A percentile compares a stretch with the other conserved stretches of the same genome.
Evolutionary conservation across 2,797 vertebrate species (phyloP).

Genomic region (Eidolon dupreanum): DNA sequence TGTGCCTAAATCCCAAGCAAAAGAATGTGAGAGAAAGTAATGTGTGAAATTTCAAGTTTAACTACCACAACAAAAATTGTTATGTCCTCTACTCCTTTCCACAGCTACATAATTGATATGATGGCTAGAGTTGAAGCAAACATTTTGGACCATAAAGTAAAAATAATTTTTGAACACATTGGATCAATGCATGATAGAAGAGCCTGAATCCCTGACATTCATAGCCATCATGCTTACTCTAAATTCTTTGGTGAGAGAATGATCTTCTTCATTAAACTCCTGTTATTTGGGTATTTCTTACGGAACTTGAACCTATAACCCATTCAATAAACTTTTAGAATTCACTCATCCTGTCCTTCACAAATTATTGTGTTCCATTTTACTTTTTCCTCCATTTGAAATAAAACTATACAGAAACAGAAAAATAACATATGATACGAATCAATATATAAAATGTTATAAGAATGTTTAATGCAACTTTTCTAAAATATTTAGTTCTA

Average conservation of each 20-base stretch:
- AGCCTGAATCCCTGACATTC: not conserved
- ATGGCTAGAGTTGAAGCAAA: not conserved
- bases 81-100: not conserved
- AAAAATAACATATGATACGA: not conserved
- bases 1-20: not conserved
- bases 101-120: not conserved
- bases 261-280: not conserved
- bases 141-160: not conserved
- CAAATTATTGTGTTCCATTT: not conserved
- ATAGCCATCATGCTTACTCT: not conserved
- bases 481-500: conserved; percentile 32
- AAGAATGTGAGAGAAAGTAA: not conserved
- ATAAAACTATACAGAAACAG: not conserved
- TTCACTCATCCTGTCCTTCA: not conserved
- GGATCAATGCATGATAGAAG: not conserved
- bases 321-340: not conserved
- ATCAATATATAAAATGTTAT: not conserved
- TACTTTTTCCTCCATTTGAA: not conserved
- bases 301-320: not conserved
- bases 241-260: not conserved
- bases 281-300: not conserved
- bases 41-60: not conserved
- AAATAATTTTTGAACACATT: not conserved
- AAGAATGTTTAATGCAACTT: not conserved
- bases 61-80: not conserved